Evolutionary conservation across 2,797 vertebrate genomes (phyloP), one percentile per base, ranked within the genome.

Genomic region (Crocidura indochinensis): DNA sequence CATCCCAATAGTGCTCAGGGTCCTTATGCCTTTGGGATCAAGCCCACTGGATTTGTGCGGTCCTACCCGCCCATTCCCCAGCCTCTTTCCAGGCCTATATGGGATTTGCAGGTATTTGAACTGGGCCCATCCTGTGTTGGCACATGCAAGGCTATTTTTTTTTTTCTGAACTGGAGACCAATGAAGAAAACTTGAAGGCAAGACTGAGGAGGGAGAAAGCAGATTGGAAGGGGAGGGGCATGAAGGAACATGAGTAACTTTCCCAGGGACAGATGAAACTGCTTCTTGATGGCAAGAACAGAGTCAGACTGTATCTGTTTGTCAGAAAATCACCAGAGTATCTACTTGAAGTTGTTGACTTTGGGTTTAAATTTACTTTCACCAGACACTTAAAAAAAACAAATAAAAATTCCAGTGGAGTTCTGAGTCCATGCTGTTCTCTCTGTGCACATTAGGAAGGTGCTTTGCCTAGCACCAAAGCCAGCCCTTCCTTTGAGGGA

Each of bases 211-310:
- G 71, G 77, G n/a, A 71, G 51, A 31, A 38, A 44, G 49, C 53
- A 49, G 73, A 15, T 17, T 4, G 20, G 15, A 19, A 4, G 0
- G 3, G 47, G 26, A 10, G 8, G 0, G 26, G 8, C 3, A 26
- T 65, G 44, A 4, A 17, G 3, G 26, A 9, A 1, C 0, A 2
- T 26, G 5, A 31, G 26, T 6, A 4, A 7, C 11, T 44, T 60
- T 60, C 14, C 7, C 3, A 38, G 15, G 5, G 17, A 9, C 17
- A 11, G 69, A 20, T 3, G 53, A 47, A 44, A 44, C n/a, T 0
- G 2, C 10, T 29, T 68, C 53, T 69, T 29, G 27, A 65, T 31
- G 27, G 19, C 46, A 14, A 17, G 38, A 1, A 7, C 15, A 22
- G 14, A n/a, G 10, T 10, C 20, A 75, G 49, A 79, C 5, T 44